Base-by-base conservation (phyloP, 2,888 invertebrate genomes). In the Alcis repandata region DNA sequence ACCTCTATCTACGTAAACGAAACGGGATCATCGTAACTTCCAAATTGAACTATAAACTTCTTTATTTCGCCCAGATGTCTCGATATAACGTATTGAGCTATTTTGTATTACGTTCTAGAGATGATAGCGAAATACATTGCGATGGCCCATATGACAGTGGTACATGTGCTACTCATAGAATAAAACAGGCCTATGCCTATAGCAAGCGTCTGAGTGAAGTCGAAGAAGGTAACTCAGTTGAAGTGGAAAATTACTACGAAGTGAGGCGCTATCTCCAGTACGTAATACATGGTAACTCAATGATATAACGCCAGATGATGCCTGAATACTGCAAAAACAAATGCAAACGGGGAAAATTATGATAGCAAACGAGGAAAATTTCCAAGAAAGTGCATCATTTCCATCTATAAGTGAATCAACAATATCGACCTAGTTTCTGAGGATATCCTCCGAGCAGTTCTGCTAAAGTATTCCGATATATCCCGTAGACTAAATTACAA, bases 1-100 rank as follows among this genome's bases (percentile, higher is more conserved):
- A 51, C 36, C 19, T 20, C 11, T 6, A 53, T 33, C 46, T 52
- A 43, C 49, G 45, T 59, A 53, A 46, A 38, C 32, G 43, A 43
- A 54, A 40, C 27, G 41, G 54, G 57, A 61, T 67, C 63, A 43
- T 19, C 40, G 43, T 45, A 46, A 46, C 41, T 43, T n/a, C 45
- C 19, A 19, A 56, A 56, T 20, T 56, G 32, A 17, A 41, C 17
- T 54, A 43, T 40, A 43, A 27, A 43, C 56, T 27, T 20, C 51
- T 33, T 54, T 48, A 45, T 36, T 43, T 32, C 27, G 33, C 10
- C 38, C 56, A 59, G 59, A 56, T 60, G 57, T 46, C 4, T 36
- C 33, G 20, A 33, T 43, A n/a, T 46, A 62, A 62, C n/a, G n/a
- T n/a, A n/a, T n/a, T n/a, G 3, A 27, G 27, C 27, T 4, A 27